A percentile compares a stretch with the other conserved stretches of the same genome.
Evolutionary conservation across 1,140 invertebrate genomes (phyloP).

Genomic region (Episyrphus balteatus): DNA sequence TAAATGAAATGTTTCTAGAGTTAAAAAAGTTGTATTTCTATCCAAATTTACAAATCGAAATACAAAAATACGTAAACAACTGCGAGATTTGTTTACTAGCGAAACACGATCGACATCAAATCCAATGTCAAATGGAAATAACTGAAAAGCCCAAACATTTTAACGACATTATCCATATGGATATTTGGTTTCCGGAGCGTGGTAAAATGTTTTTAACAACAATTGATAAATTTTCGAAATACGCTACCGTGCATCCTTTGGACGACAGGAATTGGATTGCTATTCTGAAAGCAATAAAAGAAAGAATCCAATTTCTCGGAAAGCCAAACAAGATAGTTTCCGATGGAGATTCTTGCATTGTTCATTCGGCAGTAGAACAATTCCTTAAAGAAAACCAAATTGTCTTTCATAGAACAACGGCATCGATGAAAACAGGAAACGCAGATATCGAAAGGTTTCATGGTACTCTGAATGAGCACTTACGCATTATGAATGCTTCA

Average conservation of each 20-base stretch:
- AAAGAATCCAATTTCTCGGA: constrained; percentile 4
- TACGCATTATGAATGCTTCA: too few species aligned
- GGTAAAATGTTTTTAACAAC: neutral
- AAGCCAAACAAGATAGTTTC: constrained; percentile 3
- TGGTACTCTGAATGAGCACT: too few species aligned
- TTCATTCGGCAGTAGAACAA: too few species aligned
- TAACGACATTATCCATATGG: too few species aligned
- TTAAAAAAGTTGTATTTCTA: constrained; percentile 1
- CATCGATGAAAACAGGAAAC: too few species aligned
- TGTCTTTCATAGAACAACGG: too few species aligned
- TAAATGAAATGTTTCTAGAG: neutral
- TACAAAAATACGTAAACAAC: constrained; percentile 4
- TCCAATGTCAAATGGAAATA: constrained; percentile 1
- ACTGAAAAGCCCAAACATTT: constrained; percentile 3
- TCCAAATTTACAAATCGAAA: neutral
- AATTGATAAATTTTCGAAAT: constrained; percentile 4
- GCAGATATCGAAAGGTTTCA: too few species aligned
- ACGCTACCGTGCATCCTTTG: neutral
- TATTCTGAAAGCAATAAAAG: constrained; percentile 6
- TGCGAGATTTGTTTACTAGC: neutral
- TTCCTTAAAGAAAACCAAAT: too few species aligned
- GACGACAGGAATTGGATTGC: constrained; percentile 1
- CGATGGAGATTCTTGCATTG: too few species aligned
- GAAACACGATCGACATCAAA: constrained; percentile 2
- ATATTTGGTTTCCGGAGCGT: too few species aligned